These are phyloP conservation scores for Xyrauchen texanus DNA, from an alignment of 2,113 vertebrate species.

Conservation along the genomic window DNA sequence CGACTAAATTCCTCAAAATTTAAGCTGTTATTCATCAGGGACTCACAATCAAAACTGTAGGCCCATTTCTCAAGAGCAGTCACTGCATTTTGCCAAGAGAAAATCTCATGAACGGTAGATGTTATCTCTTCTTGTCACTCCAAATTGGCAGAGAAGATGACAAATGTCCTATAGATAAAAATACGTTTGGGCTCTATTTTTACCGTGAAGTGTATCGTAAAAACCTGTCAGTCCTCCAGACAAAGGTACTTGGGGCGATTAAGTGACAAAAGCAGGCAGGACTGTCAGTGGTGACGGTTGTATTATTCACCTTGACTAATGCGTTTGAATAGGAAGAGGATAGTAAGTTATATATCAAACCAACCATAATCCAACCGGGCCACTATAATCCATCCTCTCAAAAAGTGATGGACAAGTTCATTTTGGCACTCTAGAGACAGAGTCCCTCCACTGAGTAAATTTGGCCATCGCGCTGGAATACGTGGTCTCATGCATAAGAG, in stretches of 20 bases:
- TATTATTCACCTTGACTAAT: slow-evolving; percentile 72
- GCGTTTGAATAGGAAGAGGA: slow-evolving; percentile 58
- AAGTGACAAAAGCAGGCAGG: slow-evolving; percentile 54
- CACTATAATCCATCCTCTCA: slow-evolving; percentile 39
- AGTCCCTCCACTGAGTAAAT: slow-evolving; percentile 61
- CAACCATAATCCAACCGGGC: slow-evolving; percentile 41
- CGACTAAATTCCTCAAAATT: background rate
- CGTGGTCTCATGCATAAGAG: background rate
- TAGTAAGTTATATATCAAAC: slow-evolving; percentile 59
- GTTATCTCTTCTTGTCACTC: slow-evolving; percentile 47
- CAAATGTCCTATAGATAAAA: slow-evolving; percentile 49
- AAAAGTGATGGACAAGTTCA: slow-evolving; percentile 53
- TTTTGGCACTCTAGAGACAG: slow-evolving; percentile 57
- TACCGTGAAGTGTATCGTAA: slow-evolving; percentile 61
- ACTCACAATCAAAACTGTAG: background rate
- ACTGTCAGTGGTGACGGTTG: slow-evolving; percentile 66
- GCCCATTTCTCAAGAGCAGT: slow-evolving; percentile 2
- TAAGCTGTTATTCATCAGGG: background rate
- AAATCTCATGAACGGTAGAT: slow-evolving; percentile 12
- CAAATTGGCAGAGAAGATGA: slow-evolving; percentile 49
- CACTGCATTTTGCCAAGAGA: background rate
- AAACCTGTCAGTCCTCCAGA: slow-evolving; percentile 71
- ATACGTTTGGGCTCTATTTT: slow-evolving; percentile 49
- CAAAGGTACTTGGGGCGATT: slow-evolving; percentile 61
- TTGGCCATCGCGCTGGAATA: slow-evolving; percentile 46